A percentile compares a stretch with the other conserved stretches of the same genome.
These are phyloP conservation scores for Andrena bicolor DNA, from an alignment of 2,888 invertebrate species.

Conservation along the genomic window DNA sequence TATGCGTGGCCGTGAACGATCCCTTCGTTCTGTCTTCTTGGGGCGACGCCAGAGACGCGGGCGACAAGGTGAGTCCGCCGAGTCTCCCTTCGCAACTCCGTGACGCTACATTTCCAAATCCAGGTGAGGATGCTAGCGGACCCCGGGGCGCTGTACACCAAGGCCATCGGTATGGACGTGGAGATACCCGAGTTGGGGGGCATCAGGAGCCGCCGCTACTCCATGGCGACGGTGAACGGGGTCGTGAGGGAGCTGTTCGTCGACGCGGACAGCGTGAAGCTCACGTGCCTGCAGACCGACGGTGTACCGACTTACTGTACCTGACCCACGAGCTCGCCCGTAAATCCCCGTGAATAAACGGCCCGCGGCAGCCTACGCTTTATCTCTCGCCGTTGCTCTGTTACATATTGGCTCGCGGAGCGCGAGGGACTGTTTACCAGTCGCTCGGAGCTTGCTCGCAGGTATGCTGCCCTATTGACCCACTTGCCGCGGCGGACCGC, in stretches of 20 bases:
- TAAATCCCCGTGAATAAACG: no score
- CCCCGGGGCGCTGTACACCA: slow-evolving; percentile 84
- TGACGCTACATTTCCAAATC: not conserved
- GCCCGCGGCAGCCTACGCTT: no score
- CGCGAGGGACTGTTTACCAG: slow-evolving; percentile 14
- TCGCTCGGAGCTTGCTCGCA: slow-evolving; percentile 22
- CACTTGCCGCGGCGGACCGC: slow-evolving; percentile 14
- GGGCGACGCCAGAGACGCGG: slow-evolving; percentile 82
- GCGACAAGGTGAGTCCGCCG: slow-evolving; percentile 82
- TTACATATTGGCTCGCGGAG: no score
- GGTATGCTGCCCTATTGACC: slow-evolving; percentile 40
- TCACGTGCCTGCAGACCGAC: slow-evolving; percentile 54
- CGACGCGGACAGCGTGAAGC: slow-evolving; percentile 75
- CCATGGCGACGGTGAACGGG: slow-evolving; percentile 86
- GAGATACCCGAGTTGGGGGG: slow-evolving; percentile 85
- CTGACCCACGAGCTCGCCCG: not conserved
- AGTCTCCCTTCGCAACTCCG: not conserved
- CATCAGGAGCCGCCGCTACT: slow-evolving; percentile 85
- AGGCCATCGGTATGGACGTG: slow-evolving; percentile 84
- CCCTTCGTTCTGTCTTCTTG: slow-evolving; percentile 86
- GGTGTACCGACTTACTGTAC: slow-evolving; percentile 54
- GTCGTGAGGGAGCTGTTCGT: slow-evolving; percentile 84
- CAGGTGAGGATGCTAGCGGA: slow-evolving; percentile 85
- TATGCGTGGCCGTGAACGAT: slow-evolving; percentile 86
- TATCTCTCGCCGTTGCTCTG: no score